phyloP scores from a whole-genome alignment of 2,797 vertebrate genomes.

The Cuculus canorus region DNA sequence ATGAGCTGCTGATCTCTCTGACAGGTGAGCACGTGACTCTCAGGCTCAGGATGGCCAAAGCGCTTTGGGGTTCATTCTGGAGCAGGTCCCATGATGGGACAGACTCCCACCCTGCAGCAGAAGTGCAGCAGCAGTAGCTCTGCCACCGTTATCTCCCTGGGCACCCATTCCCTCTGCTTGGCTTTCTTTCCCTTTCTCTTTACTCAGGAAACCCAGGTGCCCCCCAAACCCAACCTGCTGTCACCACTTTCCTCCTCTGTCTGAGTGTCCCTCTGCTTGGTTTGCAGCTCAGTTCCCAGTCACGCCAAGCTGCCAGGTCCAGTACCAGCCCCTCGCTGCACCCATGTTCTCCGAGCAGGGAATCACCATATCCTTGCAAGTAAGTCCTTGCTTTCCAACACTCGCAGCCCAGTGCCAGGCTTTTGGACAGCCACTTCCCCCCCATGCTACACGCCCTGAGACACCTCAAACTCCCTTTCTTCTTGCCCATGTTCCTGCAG shows the following conservation, averaged over 20 bases:
- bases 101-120: neutral
- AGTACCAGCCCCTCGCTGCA: constrained; percentile 51
- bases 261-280: neutral
- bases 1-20: constrained; percentile 7
- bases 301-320: constrained; percentile 14
- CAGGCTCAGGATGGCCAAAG: fast-evolving
- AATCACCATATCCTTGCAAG: constrained; percentile 49
- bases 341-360: constrained; percentile 43
- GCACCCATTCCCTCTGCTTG: fast-evolving
- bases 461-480: neutral
- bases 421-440: neutral
- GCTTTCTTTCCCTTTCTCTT: neutral
- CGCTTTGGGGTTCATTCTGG: neutral
- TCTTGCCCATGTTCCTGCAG: neutral
- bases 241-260: neutral
- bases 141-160: fast-evolving
- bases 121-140: neutral
- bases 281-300: constrained; percentile 42
- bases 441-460: fast-evolving
- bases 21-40: neutral
- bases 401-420: neutral
- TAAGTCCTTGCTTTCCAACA: neutral
- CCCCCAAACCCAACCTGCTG: fast-evolving
- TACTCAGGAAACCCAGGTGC: fast-evolving
- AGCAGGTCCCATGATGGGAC: fast-evolving